Base-by-base conservation (phyloP, 2,113 vertebrate genomes). In the Phaethornis superciliosus region DNA sequence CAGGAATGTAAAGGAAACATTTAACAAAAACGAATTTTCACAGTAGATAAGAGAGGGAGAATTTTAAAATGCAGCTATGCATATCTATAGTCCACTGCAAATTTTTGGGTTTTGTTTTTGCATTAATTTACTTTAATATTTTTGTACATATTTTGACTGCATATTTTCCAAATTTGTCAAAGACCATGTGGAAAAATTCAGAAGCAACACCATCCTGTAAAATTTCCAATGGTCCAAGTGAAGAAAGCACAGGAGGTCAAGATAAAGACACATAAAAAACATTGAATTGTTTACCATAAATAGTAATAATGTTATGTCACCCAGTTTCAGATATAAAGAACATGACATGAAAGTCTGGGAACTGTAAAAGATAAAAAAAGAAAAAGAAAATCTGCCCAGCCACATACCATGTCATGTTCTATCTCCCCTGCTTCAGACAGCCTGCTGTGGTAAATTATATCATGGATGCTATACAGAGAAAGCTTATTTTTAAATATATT, bases 51-150 rank as follows among this genome's bases (percentile, higher is more conserved):
- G 22, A 40, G 13, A 69, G 10, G 9, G 32, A 80, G 7, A 49
- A 56, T 72, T 94, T 82, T 44, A n/a, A 74, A 89, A 52, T 74
- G 18, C 26, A 77, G 19, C 33, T 64, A 55, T 65, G 83, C 10
- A 37, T 70, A 74, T 78, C 82, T 85, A 70, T 42, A 37, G 7
- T n/a, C 85, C 35, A 80, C n/a, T 88, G 44, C 8, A 68, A 6
- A 68, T 83, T 93, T 95, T 88, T 88, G 33, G 81, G 10, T 6
- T 95, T 91, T 75, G 19, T 4, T 71, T 85, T 80, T 81, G 17
- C 24, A 77, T 52, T 55, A 63, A 56, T 93, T 91, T 91, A 49
- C 26, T 91, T 85, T 21, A 83, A 85, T 35, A 69, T 63, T 46
- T 63, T 70, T 80, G 40, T 32, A 74, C 44, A 32, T 83, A 67